Evolutionary conservation across 37 sponge, comb jelly and placozoan genomes (phyloP).

Genomic region (Mnemiopsis leidyi): DNA sequence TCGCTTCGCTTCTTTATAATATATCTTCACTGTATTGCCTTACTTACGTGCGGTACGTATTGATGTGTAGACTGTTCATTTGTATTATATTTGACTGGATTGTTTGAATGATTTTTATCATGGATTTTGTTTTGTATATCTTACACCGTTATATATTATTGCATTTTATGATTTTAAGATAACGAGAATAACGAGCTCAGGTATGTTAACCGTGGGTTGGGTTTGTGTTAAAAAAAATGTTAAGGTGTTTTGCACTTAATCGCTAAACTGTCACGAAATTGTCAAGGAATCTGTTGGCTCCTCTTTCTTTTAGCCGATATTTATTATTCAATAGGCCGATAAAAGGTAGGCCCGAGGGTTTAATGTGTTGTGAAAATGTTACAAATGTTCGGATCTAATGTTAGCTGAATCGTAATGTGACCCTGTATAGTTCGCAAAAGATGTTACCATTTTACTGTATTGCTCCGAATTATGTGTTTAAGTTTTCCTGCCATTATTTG

Average conservation of each 20-base stretch:
- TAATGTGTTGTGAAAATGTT: no score
- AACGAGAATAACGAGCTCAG: background rate
- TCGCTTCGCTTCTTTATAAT: no score
- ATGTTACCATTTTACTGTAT: background rate
- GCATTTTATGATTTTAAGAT: background rate
- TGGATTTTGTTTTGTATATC: background rate
- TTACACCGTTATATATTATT: background rate
- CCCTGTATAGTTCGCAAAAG: background rate
- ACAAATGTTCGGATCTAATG: no score
- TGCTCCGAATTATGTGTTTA: background rate
- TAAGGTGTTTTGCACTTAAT: no score
- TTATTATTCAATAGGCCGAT: no score
- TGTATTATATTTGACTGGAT: constrained; percentile 35
- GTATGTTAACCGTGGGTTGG: no score
- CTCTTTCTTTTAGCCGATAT: no score
- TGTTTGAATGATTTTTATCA: constrained; percentile 1
- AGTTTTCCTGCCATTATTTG: background rate
- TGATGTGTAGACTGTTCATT: background rate
- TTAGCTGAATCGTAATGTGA: no score
- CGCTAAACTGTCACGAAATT: no score
- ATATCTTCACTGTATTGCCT: background rate
- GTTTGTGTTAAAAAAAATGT: no score
- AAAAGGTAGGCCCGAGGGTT: no score
- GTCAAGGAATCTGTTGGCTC: no score
- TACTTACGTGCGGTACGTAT: background rate